Evolutionary conservation across 2,888 invertebrate species (phyloP).

Genomic region (Stegophylla sp.): DNA sequence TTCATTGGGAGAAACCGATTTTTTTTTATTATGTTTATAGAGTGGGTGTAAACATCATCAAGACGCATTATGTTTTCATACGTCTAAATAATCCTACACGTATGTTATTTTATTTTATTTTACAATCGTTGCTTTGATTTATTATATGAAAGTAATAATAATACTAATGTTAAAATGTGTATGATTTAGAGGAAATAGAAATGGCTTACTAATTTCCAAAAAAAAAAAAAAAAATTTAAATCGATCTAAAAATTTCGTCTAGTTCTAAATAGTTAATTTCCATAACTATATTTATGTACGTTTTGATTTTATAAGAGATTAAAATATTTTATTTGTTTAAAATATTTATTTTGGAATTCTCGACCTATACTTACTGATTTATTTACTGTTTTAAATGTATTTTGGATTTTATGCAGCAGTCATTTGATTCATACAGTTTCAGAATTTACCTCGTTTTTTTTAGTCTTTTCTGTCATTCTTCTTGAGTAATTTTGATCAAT

Average conservation of each 20-base stretch:
- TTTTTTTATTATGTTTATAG: not conserved
- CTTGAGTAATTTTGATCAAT: too few species aligned
- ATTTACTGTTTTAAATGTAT: too few species aligned
- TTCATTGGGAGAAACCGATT: constrained; percentile 2
- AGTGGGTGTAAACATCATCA: constrained; percentile 35
- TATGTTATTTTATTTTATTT: not conserved
- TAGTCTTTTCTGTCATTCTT: too few species aligned
- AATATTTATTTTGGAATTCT: too few species aligned
- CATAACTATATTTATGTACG: not conserved
- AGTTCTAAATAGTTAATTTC: not conserved
- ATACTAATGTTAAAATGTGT: too few species aligned
- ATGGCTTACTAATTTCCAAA: too few species aligned
- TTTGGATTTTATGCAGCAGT: too few species aligned
- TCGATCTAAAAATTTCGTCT: not conserved
- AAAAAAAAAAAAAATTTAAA: not conserved
- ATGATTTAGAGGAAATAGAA: too few species aligned
- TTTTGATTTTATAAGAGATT: not conserved
- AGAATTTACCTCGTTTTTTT: too few species aligned
- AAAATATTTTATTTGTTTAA: too few species aligned
- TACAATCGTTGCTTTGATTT: not conserved
- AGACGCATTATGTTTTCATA: not conserved
- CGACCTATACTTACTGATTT: too few species aligned
- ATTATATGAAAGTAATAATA: not conserved
- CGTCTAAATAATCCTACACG: not conserved
- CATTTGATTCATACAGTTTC: too few species aligned